A percentile compares a stretch with the other conserved stretches of the same genome.
phyloP scores from a whole-genome alignment of 2,888 invertebrate species.

The Noctua fimbriata region DNA sequence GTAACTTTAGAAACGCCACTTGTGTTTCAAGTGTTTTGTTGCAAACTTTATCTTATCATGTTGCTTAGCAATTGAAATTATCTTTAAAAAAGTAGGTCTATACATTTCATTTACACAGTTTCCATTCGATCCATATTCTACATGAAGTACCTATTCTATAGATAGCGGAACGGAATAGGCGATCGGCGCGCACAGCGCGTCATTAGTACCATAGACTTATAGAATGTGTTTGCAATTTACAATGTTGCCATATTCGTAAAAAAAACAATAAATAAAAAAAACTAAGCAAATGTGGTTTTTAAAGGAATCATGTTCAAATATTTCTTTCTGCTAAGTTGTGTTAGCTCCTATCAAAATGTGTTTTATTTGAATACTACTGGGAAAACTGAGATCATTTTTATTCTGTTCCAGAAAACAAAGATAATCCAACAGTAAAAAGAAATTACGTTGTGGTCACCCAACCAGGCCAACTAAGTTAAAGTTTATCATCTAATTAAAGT shows the following conservation, averaged over 20 bases:
- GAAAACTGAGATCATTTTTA: background rate
- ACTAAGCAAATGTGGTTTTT: constrained; percentile 11
- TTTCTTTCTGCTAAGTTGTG: background rate
- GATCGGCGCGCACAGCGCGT: constrained; percentile 20
- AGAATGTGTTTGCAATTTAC: constrained; percentile 43
- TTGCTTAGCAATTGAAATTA: constrained; percentile 16
- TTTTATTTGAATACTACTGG: background rate
- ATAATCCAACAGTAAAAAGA: background rate
- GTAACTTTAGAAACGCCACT: constrained; percentile 12
- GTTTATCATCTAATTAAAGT: background rate
- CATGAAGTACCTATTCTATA: constrained; percentile 3
- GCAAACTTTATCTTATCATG: background rate
- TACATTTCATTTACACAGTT: background rate
- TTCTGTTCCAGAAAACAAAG: background rate
- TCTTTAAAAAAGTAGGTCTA: background rate
- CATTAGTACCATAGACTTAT: constrained; percentile 40
- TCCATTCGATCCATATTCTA: constrained; percentile 18
- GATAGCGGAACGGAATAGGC: background rate
- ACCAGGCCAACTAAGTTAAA: background rate
- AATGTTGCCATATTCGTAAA: constrained; percentile 39
- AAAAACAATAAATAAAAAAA: background rate
- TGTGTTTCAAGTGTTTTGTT: background rate
- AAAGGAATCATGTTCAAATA: background rate
- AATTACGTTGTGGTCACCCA: background rate
- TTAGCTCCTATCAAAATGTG: background rate